Base-by-base conservation (phyloP, 2,797 vertebrate genomes). In the Simalia tracyae region DNA sequence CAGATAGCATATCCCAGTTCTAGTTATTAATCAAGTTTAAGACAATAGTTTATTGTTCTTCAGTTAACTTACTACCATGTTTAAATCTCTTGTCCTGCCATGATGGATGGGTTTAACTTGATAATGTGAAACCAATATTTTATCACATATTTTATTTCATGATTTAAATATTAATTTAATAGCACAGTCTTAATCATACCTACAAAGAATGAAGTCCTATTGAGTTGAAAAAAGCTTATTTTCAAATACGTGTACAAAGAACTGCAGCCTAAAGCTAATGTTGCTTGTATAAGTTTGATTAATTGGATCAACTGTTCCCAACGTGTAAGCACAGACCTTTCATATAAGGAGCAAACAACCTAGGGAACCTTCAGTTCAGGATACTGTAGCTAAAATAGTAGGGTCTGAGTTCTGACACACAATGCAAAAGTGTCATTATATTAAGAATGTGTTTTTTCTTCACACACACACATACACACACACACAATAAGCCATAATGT, bases 31-130 rank as follows among this genome's bases (percentile, higher is more conserved):
- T 57, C 2, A 6, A 12, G 36, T 36, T 50, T 95, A 92, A 93
- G 24, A 76, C 95, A 95, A 92, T 22, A 92, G 0, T 91, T 66
- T 88, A 95, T 94, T 14, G 54, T 59, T 94, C 57, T 95, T 94
- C 93, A 86, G 88, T 92, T 95, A 94, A 87, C 86, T 94, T 93
- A 91, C 92, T 89, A 60, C 0, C 0, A 95, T 92, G 85, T 94
- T 91, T 91, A 15, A 63, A 88, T 86, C 95, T 64, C 87, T 93
- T 91, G 42, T 61, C 57, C 59, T 84, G 60, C 57, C 89, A 14
- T 85, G 92, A 92, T 94, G 28, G 90, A 95, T 90, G 64, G 93
- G 54, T 94, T 96, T 96, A 95, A 93, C 68, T 93, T 92, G 91
- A 92, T 96, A 86, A 31, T 0, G 0, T 64, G 89, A 14, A 68